Evolutionary conservation across 2,888 invertebrate genomes (phyloP), one percentile per base, ranked within the genome.

Genomic region (Zaprionus bogoriensis): DNA sequence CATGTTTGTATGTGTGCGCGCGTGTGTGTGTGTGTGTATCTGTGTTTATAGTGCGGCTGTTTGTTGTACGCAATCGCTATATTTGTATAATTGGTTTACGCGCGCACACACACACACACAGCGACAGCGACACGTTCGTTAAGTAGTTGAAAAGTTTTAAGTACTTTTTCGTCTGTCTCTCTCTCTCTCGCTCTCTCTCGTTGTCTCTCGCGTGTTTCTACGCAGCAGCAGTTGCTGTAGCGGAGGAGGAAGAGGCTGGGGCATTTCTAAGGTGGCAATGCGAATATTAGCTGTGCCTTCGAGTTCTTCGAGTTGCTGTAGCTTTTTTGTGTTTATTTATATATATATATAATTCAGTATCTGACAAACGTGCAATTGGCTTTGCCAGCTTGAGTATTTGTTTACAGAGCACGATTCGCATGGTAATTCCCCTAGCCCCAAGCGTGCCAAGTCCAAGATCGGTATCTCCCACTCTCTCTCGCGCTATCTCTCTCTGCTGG

Each of bases 11-110:
- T 27, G 27, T 27, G 27, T 27, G 23, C 3, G 5, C 5, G 23
- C n/a, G n/a, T n/a, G n/a, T 17, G 17, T 36, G n/a, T 17, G 27
- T 27, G 9, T 7, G 9, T 27, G 27, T 27, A 10, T 6, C 2
- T 25, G 32, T 6, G 32, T 36, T 36, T 32, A 14, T 32, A 32
- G 14, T 32, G 32, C 32, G 17, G 7, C 17, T 36, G 14, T 63
- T 55, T 51, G 52, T 47, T 44, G 50, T 60, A 30, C 63, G 61
- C 66, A 74, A 73, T 66, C 17, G 32, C 32, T 77, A 66, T 77
- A 66, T 80, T 74, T 77, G 67, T 74, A 61, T 79, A 80, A 77
- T 82, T 78, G 67, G 62, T 68, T 77, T 68, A 63, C 64, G 57
- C 48, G 46, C 67, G 57, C 47, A 30, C 50, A 51, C 57, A 53